Conservation (phyloP, 2,113 vertebrate species). For the Thermophis baileyi region DNA sequence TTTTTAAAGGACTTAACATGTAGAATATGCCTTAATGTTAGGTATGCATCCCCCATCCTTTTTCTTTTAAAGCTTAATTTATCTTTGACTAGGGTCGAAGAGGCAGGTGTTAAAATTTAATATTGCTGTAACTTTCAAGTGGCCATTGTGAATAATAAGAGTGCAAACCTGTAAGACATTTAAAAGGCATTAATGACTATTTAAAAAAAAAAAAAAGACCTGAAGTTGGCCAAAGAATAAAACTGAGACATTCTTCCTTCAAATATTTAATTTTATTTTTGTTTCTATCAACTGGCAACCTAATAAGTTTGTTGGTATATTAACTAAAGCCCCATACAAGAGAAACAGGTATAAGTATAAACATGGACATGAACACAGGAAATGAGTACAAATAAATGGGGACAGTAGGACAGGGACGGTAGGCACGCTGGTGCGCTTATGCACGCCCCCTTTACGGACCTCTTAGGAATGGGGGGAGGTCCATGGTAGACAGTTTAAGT, state of each 20-base stretch:
- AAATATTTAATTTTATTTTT: not conserved
- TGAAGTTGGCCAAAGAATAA: not conserved
- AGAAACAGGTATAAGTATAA: no score
- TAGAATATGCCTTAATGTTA: not conserved
- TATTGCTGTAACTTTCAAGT: conserved; percentile 9
- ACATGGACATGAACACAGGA: no score
- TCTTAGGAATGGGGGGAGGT: no score
- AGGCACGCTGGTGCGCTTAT: no score
- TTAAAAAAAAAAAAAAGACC: not conserved
- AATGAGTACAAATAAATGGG: no score
- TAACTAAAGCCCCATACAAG: not conserved
- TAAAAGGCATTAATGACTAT: not conserved
- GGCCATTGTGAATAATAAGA: not conserved
- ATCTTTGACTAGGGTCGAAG: not conserved
- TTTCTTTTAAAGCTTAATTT: conserved; percentile 14
- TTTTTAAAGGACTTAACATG: not conserved
- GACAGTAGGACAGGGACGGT: no score
- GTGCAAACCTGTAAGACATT: not conserved
- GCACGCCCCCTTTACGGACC: no score
- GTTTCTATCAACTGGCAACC: not conserved
- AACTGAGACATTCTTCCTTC: not conserved
- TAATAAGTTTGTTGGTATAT: not conserved
- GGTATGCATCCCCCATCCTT: not conserved
- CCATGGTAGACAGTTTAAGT: no score
- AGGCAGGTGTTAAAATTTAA: conserved; percentile 17